phyloP scores from a whole-genome alignment of 1,140 invertebrate genomes.

The Dreissena polymorpha region DNA sequence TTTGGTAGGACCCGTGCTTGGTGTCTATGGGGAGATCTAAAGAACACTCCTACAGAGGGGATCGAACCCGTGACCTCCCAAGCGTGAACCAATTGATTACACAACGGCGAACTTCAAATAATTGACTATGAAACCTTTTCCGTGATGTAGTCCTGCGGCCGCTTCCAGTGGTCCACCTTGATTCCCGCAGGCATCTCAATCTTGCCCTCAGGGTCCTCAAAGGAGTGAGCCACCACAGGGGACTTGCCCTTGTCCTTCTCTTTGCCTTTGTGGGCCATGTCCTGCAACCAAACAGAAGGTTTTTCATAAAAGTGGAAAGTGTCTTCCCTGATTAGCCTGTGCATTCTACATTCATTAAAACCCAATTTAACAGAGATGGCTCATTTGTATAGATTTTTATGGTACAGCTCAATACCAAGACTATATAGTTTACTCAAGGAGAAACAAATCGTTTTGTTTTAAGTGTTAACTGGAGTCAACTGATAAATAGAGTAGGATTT shows the following conservation, averaged over 20 bases:
- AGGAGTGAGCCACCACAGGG: conserved; percentile 75
- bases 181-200: conserved; percentile 76
- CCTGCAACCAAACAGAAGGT: conserved; percentile 57
- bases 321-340: not conserved
- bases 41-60: no score
- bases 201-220: conserved; percentile 79
- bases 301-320: not conserved
- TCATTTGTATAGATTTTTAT: no score
- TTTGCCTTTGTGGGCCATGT: conserved; percentile 70
- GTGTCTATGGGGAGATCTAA: no score
- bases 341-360: not conserved
- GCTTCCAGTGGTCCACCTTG: conserved; percentile 75
- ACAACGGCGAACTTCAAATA: no score
- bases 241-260: conserved; percentile 76
- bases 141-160: conserved; percentile 76
- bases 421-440: no score
- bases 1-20: no score
- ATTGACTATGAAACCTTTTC: conserved; percentile 68
- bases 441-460: no score
- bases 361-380: not conserved
- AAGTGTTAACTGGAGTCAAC: no score
- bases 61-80: no score
- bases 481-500: no score
- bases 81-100: no score
- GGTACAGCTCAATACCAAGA: no score